Conservation (phyloP, 1,140 invertebrate species). For the Bombus haemorrhoidalis region DNA sequence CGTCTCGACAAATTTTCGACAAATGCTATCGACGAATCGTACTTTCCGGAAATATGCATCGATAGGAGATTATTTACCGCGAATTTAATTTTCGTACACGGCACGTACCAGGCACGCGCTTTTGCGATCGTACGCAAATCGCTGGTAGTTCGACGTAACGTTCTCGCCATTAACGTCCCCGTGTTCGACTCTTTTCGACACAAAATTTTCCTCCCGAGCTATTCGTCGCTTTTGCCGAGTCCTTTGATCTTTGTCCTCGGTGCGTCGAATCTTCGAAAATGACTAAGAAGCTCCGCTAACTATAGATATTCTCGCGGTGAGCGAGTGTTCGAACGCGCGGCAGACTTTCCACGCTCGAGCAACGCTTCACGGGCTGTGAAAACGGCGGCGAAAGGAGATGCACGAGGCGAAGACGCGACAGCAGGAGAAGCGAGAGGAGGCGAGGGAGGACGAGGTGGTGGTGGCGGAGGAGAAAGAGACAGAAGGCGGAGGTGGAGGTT, state of each 20-base stretch:
- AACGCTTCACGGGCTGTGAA: constrained; percentile 22
- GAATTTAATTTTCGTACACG: too few relatives aligned
- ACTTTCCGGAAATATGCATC: too few relatives aligned
- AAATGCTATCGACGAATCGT: not conserved
- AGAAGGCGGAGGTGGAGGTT: constrained; percentile 17
- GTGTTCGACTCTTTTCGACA: too few relatives aligned
- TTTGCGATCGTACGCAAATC: too few relatives aligned
- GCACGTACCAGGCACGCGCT: too few relatives aligned
- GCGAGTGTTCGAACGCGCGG: not conserved
- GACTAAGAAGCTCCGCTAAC: not conserved
- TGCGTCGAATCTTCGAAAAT: not conserved
- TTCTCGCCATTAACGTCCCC: too few relatives aligned
- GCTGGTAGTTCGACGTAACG: too few relatives aligned
- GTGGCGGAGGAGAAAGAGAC: constrained; percentile 1
- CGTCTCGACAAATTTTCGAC: not conserved
- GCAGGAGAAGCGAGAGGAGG: not conserved
- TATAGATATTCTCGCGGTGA: not conserved
- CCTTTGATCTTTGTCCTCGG: not conserved
- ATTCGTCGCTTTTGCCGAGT: too few relatives aligned
- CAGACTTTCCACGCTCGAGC: constrained; percentile 40
- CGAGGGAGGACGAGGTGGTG: not conserved
- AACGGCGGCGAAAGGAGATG: constrained; percentile 15
- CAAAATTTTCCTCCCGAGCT: too few relatives aligned
- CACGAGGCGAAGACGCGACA: constrained; percentile 2
- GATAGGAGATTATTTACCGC: too few relatives aligned